Evolutionary conservation across 2,797 vertebrate genomes (phyloP).

Genomic region (Ctenosaura bakeri): DNA sequence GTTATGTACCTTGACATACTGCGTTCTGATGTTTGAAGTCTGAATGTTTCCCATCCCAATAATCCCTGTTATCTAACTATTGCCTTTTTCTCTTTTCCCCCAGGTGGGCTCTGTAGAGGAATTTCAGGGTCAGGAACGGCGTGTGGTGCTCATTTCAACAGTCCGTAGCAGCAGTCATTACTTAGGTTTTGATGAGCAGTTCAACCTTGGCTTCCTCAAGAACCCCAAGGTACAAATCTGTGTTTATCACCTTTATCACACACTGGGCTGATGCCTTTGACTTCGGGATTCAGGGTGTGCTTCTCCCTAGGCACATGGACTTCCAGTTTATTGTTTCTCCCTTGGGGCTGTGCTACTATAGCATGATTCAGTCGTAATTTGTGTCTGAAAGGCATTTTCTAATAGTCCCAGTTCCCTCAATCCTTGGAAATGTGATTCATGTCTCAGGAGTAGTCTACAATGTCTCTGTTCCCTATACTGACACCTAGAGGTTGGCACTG

Average conservation of each 20-base stretch:
- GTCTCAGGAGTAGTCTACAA: not conserved
- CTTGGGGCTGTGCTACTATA: not conserved
- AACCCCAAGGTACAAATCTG: conserved; percentile 87
- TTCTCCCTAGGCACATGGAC: too few relatives aligned
- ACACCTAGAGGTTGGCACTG: not conserved
- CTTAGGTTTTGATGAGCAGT: conserved; percentile 82
- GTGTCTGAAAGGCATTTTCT: not conserved
- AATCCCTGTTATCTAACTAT: not conserved
- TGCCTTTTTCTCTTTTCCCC: not conserved
- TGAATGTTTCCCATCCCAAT: not conserved
- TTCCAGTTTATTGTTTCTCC: not conserved
- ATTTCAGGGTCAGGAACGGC: conserved; percentile 95
- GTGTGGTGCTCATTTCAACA: conserved; percentile 89
- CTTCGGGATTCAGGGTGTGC: not conserved
- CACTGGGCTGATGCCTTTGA: rapidly evolving
- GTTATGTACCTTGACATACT: not conserved
- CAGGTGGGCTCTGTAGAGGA: conserved; percentile 96
- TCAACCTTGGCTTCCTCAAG: conserved; percentile 92
- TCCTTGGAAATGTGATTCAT: not conserved
- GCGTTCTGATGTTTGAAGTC: not conserved
- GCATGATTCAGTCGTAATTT: not conserved
- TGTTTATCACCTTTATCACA: not conserved
- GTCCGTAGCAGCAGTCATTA: conserved; percentile 88
- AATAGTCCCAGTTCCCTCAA: not conserved
- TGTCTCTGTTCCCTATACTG: not conserved